Conservation (phyloP, 2,113 vertebrate genomes). For the Cebidichthys violaceus region DNA sequence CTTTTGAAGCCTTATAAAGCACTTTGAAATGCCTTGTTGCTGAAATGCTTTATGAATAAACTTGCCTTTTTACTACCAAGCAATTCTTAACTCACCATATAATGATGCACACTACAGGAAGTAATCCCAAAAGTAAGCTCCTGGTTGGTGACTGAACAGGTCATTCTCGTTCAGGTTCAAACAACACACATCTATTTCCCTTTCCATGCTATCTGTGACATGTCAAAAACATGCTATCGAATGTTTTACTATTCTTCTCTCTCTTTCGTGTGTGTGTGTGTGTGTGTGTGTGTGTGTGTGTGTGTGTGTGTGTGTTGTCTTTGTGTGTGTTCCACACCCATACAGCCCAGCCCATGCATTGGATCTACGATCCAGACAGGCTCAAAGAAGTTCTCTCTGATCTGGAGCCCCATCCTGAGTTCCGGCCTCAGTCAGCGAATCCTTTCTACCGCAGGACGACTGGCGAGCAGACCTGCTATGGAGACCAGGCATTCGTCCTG, state of each 20-base stretch:
- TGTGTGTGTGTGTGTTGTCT: conserved; percentile 1
- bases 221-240: conserved; percentile 26
- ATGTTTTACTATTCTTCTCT: conserved; percentile 20
- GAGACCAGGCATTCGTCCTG: conserved; percentile 81
- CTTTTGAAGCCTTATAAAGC: background rate
- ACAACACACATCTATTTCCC: background rate
- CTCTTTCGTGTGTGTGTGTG: background rate
- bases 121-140: background rate
- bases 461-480: conserved; percentile 81
- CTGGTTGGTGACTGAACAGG: background rate
- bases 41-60: background rate
- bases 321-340: conserved; percentile 1
- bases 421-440: conserved; percentile 78
- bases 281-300: conserved; percentile 8
- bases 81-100: background rate
- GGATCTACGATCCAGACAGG: conserved; percentile 77
- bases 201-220: conserved; percentile 7
- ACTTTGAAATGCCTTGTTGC: background rate
- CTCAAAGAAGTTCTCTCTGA: conserved; percentile 72
- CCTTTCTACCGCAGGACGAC: conserved; percentile 78
- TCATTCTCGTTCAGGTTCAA: background rate
- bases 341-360: conserved; percentile 83
- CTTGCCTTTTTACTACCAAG: background rate
- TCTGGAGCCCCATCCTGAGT: conserved; percentile 79
- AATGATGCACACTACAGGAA: background rate